phyloP scores from a whole-genome alignment of 2,113 vertebrate species.

The Cebus imitator region DNA sequence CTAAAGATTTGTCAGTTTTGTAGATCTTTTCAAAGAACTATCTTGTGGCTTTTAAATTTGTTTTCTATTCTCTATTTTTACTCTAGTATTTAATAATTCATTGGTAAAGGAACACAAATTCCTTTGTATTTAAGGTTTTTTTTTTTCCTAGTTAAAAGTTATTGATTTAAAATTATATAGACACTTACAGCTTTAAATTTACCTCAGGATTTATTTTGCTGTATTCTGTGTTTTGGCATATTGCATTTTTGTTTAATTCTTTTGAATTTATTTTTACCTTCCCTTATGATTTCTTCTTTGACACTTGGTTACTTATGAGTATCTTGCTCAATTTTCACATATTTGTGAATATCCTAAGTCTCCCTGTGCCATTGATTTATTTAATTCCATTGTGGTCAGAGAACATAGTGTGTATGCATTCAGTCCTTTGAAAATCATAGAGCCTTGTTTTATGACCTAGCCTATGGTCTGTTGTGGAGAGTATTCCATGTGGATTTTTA shows the following conservation, averaged over 20 bases:
- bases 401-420: not conserved
- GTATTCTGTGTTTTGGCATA: not conserved
- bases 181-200: not conserved
- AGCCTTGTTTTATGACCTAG: not conserved
- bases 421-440: not conserved
- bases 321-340: not conserved
- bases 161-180: not conserved
- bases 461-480: not conserved
- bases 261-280: not conserved
- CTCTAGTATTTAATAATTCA: not conserved
- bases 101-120: not conserved
- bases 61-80: not conserved
- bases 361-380: not conserved
- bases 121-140: not conserved
- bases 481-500: not conserved
- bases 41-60: not conserved
- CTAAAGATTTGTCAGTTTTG: not conserved
- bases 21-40: not conserved
- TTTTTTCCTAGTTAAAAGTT: not conserved
- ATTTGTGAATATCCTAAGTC: not conserved
- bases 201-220: not conserved
- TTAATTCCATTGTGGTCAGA: not conserved
- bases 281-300: not conserved
- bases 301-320: not conserved
- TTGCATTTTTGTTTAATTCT: not conserved